Base-by-base conservation (phyloP, 2,888 invertebrate genomes). In the Ecdyonurus torrentis region DNA sequence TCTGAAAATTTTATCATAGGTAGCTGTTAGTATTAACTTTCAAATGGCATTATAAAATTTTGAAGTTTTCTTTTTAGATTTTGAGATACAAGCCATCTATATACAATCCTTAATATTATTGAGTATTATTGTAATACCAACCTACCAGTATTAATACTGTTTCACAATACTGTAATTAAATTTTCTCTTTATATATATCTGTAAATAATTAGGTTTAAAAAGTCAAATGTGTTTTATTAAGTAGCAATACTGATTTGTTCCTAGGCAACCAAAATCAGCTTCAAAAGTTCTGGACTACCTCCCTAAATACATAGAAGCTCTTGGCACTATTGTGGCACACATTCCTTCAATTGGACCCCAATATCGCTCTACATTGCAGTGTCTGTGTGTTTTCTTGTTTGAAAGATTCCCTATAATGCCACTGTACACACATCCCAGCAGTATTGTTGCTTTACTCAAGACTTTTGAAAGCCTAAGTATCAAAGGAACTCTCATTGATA, bases 321-420 rank as follows among this genome's bases (percentile, higher is more conserved):
- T 55, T 5, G 55, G 55, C 5, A 20, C 20, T 5, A 55, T 55
- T 20, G 22, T 20, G 5, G 55, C 19, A 7, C 5, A n/a, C n/a
- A 55, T 55, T 55, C 15, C 20, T n/a, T 20, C n/a, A 7, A 22
- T 55, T 7, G 55, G 55, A 7, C 55, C 55, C 5, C 55, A 55
- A 20, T 20, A 20, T 18, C 55, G n/a, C 5, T 7, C 15, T 20
- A 18, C 55, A 5, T n/a, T 55, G n/a, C 55, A 55, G 55, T 55
- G 55, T 22, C 55, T 55, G n/a, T 55, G 10, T 55, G 55, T 55
- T 20, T 22, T 55, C 55, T 20, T 55, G 20, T 55, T 55, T 20
- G 55, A 55, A n/a, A n/a, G 55, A 20, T 55, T 55, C 55, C 55
- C 55, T 10, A 55, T n/a, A 5, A n/a, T 55, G 55, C 55, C 55